A percentile compares a stretch with the other conserved stretches of the same genome.
Conservation (phyloP, 2,888 invertebrate species). For the Euclidia mi region DNA sequence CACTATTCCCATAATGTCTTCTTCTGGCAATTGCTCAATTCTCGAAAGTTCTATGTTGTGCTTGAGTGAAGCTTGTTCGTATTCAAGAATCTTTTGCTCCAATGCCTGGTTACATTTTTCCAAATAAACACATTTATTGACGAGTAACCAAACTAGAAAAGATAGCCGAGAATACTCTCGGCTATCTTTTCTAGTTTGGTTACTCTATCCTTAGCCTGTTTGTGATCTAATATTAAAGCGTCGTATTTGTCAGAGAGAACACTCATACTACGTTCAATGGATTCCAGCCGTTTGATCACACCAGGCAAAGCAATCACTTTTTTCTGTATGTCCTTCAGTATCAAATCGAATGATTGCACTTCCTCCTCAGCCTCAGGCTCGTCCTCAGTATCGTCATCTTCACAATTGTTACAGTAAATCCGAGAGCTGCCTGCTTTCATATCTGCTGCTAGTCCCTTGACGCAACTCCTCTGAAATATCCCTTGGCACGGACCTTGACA, state of each 20-base stretch:
- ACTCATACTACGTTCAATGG: constrained; percentile 7
- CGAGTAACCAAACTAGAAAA: too few relatives aligned
- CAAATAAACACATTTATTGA: too few relatives aligned
- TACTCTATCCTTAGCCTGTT: constrained; percentile 10
- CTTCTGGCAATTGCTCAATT: constrained; percentile 8
- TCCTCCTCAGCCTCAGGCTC: constrained; percentile 5
- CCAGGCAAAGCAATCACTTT: background rate
- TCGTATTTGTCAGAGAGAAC: constrained; percentile 16
- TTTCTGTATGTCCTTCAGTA: constrained; percentile 17
- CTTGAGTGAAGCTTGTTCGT: constrained; percentile 1
- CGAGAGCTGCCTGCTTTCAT: background rate
- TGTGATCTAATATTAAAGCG: constrained; percentile 1
- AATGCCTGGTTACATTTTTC: constrained; percentile 5
- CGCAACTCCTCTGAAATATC: constrained; percentile 1
- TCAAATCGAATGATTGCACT: background rate
- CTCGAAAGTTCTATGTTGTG: constrained; percentile 9
- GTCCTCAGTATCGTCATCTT: background rate
- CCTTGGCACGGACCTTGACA: constrained; percentile 3
- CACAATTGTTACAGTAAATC: background rate
- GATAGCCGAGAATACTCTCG: too few relatives aligned
- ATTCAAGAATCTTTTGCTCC: constrained; percentile 6
- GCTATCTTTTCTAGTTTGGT: too few relatives aligned
- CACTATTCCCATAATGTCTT: constrained; percentile 10
- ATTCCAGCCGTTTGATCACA: constrained; percentile 5
- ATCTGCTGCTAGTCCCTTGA: background rate